phyloP scores from a whole-genome alignment of 2,113 vertebrate genomes.

The Panthera uncia region DNA sequence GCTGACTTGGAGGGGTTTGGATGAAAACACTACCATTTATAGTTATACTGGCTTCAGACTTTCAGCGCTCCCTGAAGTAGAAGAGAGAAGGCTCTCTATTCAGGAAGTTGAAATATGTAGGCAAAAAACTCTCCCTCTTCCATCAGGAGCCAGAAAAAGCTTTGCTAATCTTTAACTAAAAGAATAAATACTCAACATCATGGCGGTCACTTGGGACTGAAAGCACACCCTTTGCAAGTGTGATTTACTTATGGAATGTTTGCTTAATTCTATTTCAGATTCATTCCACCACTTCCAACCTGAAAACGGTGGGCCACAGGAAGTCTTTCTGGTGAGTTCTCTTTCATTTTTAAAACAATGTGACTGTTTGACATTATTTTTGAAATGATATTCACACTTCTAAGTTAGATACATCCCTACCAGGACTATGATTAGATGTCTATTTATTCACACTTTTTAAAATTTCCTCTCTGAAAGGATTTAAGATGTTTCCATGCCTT shows the following conservation, averaged over 20 bases:
- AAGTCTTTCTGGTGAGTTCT: conserved; percentile 61
- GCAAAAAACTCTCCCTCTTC: conserved; percentile 21
- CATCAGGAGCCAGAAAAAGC: conserved; percentile 54
- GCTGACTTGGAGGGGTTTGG: not conserved
- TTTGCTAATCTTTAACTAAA: conserved; percentile 65
- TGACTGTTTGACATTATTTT: conserved; percentile 9
- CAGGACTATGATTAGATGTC: not conserved
- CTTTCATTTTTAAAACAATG: conserved; percentile 39
- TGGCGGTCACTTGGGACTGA: not conserved
- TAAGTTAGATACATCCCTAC: not conserved
- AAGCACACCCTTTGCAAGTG: not conserved
- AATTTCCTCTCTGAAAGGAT: not conserved
- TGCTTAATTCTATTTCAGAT: conserved; percentile 71
- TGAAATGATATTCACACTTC: conserved; percentile 30
- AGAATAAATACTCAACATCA: conserved; percentile 41
- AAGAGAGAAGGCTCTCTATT: conserved; percentile 45
- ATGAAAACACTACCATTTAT: conserved; percentile 74
- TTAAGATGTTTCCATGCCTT: conserved; percentile 44
- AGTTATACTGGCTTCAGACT: conserved; percentile 53
- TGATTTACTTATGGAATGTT: conserved; percentile 41
- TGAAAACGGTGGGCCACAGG: not conserved
- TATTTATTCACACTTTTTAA: conserved; percentile 41
- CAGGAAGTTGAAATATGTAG: conserved; percentile 68
- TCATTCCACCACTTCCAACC: conserved; percentile 10
- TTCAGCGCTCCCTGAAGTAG: conserved; percentile 33